phyloP scores from a whole-genome alignment of 2,113 vertebrate genomes.

The Lepus timidus region DNA sequence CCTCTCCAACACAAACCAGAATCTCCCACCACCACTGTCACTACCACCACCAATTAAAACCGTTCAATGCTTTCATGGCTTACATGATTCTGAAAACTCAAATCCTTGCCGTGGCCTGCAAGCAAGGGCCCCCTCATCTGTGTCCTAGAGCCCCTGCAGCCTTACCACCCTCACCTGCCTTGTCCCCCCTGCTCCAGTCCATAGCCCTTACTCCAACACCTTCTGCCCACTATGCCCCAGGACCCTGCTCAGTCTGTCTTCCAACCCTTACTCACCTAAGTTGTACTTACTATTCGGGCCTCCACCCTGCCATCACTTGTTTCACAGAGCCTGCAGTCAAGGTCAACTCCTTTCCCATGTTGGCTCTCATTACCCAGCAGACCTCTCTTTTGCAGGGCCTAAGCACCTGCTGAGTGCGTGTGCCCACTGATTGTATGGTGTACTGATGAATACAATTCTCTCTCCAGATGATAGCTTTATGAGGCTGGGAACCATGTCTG shows the following conservation, averaged over 20 bases:
- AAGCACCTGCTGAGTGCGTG: too few relatives aligned
- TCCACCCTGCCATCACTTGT: not conserved
- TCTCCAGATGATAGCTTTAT: not conserved
- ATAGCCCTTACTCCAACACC: not conserved
- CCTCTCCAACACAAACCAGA: not conserved
- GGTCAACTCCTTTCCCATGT: not conserved
- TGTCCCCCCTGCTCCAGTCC: not conserved
- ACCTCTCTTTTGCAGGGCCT: not conserved
- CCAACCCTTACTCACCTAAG: not conserved
- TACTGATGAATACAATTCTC: not conserved
- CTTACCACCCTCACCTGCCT: accelerated
- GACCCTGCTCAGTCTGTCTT: not conserved
- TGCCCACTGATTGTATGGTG: not conserved
- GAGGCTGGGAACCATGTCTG: not conserved
- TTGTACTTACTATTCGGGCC: not conserved
- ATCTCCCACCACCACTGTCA: not conserved
- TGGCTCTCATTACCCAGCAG: not conserved
- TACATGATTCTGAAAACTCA: not conserved
- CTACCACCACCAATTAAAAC: not conserved
- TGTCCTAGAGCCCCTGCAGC: not conserved
- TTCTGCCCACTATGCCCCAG: not conserved
- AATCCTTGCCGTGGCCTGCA: not conserved
- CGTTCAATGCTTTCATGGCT: not conserved
- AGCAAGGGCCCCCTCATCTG: not conserved
- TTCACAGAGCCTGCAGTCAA: not conserved